These are phyloP conservation scores for Limanda limanda DNA, from an alignment of 2,113 vertebrate genomes.

Conservation along the genomic window DNA sequence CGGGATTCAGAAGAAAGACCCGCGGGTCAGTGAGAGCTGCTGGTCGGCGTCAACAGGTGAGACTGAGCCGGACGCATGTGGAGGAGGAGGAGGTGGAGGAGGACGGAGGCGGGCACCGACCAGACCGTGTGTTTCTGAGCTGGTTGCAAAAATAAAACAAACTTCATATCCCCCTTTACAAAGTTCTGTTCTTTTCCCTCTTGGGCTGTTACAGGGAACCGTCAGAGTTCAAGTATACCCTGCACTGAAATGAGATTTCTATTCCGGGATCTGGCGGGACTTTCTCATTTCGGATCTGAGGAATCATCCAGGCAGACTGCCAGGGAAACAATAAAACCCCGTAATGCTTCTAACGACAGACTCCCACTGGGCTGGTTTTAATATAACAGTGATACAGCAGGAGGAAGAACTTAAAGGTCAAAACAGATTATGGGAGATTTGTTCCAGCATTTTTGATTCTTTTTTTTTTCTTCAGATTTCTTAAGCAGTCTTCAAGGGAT, in stretches of 20 bases:
- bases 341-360: constrained; percentile 2
- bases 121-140: neutral
- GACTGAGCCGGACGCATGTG: constrained; percentile 30
- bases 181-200: neutral
- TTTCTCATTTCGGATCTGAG: neutral
- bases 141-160: neutral
- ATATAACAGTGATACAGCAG: neutral
- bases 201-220: neutral
- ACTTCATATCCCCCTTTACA: neutral
- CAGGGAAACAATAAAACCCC: too few species aligned
- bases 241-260: constrained; percentile 38
- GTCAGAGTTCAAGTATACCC: neutral
- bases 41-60: constrained; percentile 73
- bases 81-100: neutral
- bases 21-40: constrained; percentile 19
- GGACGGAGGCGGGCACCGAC: constrained; percentile 15
- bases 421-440: too few species aligned
- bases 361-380: constrained; percentile 12
- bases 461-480: neutral
- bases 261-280: constrained; percentile 56
- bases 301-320: too few species aligned
- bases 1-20: neutral
- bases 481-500: too few species aligned
- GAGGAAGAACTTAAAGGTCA: too few species aligned
- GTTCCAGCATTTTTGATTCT: too few species aligned